These are phyloP conservation scores for Diloba caeruleocephala DNA, from an alignment of 2,888 invertebrate species.

Conservation along the genomic window DNA sequence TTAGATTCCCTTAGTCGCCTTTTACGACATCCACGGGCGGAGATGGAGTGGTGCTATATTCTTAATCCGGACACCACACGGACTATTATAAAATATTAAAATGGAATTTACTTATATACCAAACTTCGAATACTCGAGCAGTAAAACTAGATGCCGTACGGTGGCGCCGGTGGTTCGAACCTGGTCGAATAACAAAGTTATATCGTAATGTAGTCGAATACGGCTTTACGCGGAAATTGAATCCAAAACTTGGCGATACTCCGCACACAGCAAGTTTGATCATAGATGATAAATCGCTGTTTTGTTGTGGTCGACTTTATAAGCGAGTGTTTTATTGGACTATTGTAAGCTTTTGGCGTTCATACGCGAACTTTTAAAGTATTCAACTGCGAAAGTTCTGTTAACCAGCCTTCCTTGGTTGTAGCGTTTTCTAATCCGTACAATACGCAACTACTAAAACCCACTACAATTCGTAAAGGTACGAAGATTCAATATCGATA, in stretches of 20 bases:
- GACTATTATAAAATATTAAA: conserved; percentile 29
- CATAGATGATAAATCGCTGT: conserved; percentile 50
- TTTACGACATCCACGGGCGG: too few relatives aligned
- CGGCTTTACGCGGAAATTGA: conserved; percentile 72
- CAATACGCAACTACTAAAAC: too few relatives aligned
- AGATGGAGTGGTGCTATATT: too few relatives aligned
- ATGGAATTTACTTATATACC: conserved; percentile 28
- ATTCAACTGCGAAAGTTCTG: too few relatives aligned
- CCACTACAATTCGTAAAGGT: too few relatives aligned
- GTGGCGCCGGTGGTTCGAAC: conserved; percentile 32
- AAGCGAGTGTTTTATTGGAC: conserved; percentile 18
- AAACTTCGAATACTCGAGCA: conserved; percentile 25
- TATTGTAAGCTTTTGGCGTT: not conserved
- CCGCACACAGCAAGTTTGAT: conserved; percentile 45
- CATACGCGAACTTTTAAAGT: not conserved
- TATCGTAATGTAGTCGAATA: conserved; percentile 65
- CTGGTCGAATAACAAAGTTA: conserved; percentile 62
- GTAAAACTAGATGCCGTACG: conserved; percentile 22
- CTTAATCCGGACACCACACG: too few relatives aligned
- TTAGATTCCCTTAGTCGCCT: too few relatives aligned
- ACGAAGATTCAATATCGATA: too few relatives aligned
- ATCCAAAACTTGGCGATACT: conserved; percentile 59
- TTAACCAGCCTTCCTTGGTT: too few relatives aligned
- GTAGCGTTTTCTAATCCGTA: too few relatives aligned
- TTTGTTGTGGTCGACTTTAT: conserved; percentile 19